These are phyloP conservation scores for Tenualosa thibaudeaui DNA, from an alignment of 2,797 vertebrate genomes.

Conservation along the genomic window DNA sequence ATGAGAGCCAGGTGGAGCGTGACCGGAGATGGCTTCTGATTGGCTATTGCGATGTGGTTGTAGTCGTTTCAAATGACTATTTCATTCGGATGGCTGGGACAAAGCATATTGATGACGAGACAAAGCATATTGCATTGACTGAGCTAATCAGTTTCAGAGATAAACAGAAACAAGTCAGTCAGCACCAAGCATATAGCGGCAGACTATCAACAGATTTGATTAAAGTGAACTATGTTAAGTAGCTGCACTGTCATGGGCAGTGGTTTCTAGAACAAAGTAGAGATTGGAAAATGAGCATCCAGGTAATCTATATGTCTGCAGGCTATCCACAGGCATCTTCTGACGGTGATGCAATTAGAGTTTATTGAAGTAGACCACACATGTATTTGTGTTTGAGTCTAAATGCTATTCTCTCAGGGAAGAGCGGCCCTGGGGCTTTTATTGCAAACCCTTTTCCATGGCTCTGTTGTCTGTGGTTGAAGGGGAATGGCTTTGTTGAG, in stretches of 20 bases:
- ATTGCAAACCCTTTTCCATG: background rate
- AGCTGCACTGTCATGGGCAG: too few species aligned
- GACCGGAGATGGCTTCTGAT: constrained; percentile 13
- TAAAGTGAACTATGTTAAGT: too few species aligned
- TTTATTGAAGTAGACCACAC: constrained; percentile 17
- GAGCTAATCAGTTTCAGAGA: background rate
- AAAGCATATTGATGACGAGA: background rate
- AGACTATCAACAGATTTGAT: background rate
- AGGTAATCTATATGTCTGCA: background rate
- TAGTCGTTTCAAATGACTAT: background rate
- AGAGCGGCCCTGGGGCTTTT: background rate
- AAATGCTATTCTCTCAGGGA: background rate
- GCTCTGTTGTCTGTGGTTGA: background rate
- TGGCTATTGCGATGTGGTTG: constrained; percentile 15
- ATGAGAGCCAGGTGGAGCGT: constrained; percentile 28
- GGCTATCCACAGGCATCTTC: background rate
- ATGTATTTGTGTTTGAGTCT: background rate
- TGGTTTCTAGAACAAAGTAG: background rate
- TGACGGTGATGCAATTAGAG: background rate
- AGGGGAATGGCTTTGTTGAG: background rate
- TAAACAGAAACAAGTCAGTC: background rate
- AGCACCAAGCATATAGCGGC: background rate
- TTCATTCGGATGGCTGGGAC: too few species aligned
- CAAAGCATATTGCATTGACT: background rate
- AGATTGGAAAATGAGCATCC: background rate